Conservation (phyloP, 2,888 invertebrate species). For the Oligia strigilis region DNA sequence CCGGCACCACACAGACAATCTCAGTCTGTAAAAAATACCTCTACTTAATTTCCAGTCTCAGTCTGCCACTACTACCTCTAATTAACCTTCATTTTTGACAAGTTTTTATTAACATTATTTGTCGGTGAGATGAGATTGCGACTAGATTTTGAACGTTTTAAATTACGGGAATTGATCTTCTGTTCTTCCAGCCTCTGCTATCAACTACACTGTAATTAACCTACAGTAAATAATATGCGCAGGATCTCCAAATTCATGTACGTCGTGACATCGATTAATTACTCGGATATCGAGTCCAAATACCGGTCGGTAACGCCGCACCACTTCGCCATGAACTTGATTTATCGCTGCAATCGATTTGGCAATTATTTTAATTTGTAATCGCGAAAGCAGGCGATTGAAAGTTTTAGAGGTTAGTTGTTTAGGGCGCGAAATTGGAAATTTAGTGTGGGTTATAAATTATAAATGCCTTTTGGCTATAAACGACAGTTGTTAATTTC, state of each 20-base stretch:
- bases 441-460: conserved; percentile 43
- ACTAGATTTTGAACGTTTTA: too few species aligned
- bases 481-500: conserved; percentile 54
- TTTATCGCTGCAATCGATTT: conserved; percentile 74
- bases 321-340: conserved; percentile 71
- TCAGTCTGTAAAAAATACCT: too few species aligned
- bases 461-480: conserved; percentile 46
- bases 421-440: conserved; percentile 34
- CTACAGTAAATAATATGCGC: conserved; percentile 34
- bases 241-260: conserved; percentile 50
- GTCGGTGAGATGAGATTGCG: too few species aligned
- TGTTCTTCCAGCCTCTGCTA: conserved; percentile 19
- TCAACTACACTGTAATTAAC: conserved; percentile 30
- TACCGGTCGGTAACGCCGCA: conserved; percentile 71
- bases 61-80: too few species aligned
- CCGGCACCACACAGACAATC: too few species aligned
- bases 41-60: too few species aligned
- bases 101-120: too few species aligned
- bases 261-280: conserved; percentile 79
- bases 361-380: conserved; percentile 64
- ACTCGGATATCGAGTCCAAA: conserved; percentile 60
- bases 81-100: too few species aligned
- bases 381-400: conserved; percentile 67
- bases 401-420: conserved; percentile 44
- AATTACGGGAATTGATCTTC: too few species aligned